A percentile compares a stretch with the other conserved stretches of the same genome.
phyloP scores from a whole-genome alignment of 2,113 vertebrate species.

The Myrmecobius fasciatus region DNA sequence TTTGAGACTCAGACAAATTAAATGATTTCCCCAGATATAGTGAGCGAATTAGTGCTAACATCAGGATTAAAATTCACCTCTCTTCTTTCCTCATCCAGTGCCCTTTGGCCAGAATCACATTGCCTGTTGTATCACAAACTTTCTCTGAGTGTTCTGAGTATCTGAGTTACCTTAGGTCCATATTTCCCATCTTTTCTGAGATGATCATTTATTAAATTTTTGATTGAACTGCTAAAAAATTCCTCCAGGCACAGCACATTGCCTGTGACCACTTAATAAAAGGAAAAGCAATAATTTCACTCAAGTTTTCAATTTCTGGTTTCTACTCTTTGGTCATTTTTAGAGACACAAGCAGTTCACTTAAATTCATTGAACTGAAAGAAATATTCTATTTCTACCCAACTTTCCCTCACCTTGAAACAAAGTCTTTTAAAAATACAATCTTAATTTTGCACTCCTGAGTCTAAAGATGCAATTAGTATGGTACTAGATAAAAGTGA shows the following conservation, averaged over 20 bases:
- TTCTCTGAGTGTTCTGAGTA: neutral
- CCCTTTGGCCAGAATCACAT: neutral
- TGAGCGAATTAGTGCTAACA: neutral
- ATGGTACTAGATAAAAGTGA: neutral
- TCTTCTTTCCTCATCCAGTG: neutral
- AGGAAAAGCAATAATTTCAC: constrained; percentile 26
- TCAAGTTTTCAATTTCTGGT: constrained; percentile 27
- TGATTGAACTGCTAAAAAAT: constrained; percentile 31
- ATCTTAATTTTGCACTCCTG: constrained; percentile 37
- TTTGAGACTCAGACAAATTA: neutral
- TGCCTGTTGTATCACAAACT: neutral
- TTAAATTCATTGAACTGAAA: constrained; percentile 44
- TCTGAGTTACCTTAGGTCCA: neutral
- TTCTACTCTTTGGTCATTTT: constrained; percentile 40
- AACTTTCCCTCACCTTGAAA: neutral
- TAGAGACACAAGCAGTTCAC: constrained; percentile 44
- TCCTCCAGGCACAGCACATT: constrained; percentile 21
- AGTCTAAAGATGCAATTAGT: neutral
- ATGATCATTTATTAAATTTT: constrained; percentile 39
- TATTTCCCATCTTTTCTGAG: constrained; percentile 22
- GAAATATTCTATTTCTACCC: constrained; percentile 19
- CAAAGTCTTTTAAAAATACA: neutral
- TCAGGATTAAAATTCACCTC: neutral
- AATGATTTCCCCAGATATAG: neutral
- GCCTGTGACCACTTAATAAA: neutral